Evolutionary conservation across 2,797 vertebrate species (phyloP), one percentile per base, ranked within the genome.

Genomic region (Delichon dasypus): DNA sequence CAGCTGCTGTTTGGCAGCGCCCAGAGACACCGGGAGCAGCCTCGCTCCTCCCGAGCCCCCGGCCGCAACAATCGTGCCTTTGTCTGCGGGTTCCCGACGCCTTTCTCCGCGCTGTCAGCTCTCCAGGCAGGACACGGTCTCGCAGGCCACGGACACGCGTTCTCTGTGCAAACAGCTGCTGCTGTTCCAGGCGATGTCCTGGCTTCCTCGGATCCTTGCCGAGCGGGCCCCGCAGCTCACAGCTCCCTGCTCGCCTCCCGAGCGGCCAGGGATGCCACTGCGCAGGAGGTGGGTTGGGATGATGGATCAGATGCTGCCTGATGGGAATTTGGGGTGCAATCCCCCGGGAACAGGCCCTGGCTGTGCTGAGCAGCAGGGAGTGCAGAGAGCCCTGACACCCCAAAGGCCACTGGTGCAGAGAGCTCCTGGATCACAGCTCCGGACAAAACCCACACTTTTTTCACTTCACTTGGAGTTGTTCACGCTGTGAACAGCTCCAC

Each of bases 401-500:
- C 2, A 7, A 7, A 22, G 7, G 50, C 23, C 3, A 1, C 34
- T 1, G 42, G 45, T 3, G 66, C 90, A 25, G 36, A 15, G 30
- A 3, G 68, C 17, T 29, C 62, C 29, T 26, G 87, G 18, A 1
- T 10, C 7, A 2, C 3, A 2, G 40, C 66, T 74, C 48, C 7
- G 1, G 44, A 13, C 60, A 8, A 50, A 80, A 10, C 0, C 65
- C 16, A 57, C 55, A 11, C n/a, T 25, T 36, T 16, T 11, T 16
- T 25, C 55, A 34, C 22, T 57, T 25, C 55, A 11, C n/a, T 11
- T 25, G n/a, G 55, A 23, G n/a, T 25, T 23, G 4, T 34, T 57
- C 55, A 57, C 34, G 0, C 6, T 10, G 81, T 5, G 77, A 62
- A 8, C 2, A 2, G 4, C 29, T 51, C 23, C 6, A 0, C 2